Percentiles rank a stretch among this genome's conserved stretches.
These are phyloP conservation scores for Pemphigus obesinymphae DNA, from an alignment of 1,140 invertebrate genomes.

Conservation along the genomic window DNA sequence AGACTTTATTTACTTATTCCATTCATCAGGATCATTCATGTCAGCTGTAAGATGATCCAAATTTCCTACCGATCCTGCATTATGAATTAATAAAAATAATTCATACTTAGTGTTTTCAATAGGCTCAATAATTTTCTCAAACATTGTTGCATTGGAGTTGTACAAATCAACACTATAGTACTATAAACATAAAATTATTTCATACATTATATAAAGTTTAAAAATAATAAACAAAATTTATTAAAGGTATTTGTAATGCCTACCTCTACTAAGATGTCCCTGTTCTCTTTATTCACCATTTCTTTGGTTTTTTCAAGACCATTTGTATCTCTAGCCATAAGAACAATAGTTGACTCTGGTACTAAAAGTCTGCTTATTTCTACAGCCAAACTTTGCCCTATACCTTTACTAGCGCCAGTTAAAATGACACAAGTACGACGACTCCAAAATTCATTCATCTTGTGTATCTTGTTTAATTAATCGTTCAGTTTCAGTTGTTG, in stretches of 20 bases:
- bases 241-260: neutral
- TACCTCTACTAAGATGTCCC: conserved; percentile 24
- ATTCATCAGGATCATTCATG: conserved; percentile 58
- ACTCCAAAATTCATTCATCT: conserved; percentile 49
- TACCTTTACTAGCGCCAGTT: conserved; percentile 83
- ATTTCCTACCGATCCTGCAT: conserved; percentile 83
- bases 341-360: conserved; percentile 64
- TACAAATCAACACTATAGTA: conserved; percentile 50
- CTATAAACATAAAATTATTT: too few species aligned
- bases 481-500: conserved; percentile 52
- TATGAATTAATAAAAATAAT: conserved; percentile 75
- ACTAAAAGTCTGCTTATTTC: conserved; percentile 62
- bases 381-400: conserved; percentile 71
- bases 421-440: conserved; percentile 60
- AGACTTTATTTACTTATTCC: conserved; percentile 57
- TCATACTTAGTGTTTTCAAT: conserved; percentile 56
- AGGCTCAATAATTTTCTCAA: conserved; percentile 46
- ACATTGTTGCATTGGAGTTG: conserved; percentile 48
- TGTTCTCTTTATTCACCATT: conserved; percentile 34
- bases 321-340: conserved; percentile 67
- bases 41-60: conserved; percentile 58
- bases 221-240: neutral
- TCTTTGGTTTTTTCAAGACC: conserved; percentile 62
- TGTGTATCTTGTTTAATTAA: conserved; percentile 45
- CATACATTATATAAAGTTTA: neutral